Base-by-base conservation (phyloP, 1,140 invertebrate genomes). In the Aricia agestis region DNA sequence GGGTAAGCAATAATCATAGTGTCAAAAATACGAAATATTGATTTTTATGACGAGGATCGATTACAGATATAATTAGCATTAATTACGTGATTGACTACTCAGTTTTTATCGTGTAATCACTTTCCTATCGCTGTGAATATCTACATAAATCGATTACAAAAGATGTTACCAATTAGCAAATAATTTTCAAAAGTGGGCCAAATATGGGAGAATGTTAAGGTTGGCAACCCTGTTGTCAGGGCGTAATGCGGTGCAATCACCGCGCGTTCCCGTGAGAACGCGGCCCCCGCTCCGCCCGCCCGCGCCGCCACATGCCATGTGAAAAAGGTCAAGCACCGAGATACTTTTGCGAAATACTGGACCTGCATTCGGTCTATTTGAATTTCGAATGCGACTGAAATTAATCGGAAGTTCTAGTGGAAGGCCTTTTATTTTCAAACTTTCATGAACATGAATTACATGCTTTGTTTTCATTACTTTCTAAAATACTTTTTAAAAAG, bases 181-280 rank as follows among this genome's bases (percentile, higher is more conserved):
- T 13, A 15, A 36, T 52, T 52, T 52, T 52, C 13, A 52, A 52
- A 52, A 52, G 45, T 63, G 10, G 59, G 59, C 59, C 17, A 63
- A 18, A 63, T 63, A 1, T 25, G 59, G 18, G 17, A 31, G 59
- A 17, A 31, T 31, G 18, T 61, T 18, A 61, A 42, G 58, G 59
- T 75, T 76, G 71, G 76, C 83, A 78, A 80, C 81, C 78, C 77
- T 79, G 75, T 82, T 13, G 58, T 78, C 80, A 79, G 77, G 73
- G 78, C 82, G 78, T 84, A 87, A 81, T 82, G 83, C 82, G 77
- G 85, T 83, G 85, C 84, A 85, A 86, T 86, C 87, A 83, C 80
- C 82, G 79, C 68, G 80, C 83, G 88, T 90, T 90, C 88, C 88
- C 88, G 88, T 90, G 88, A 89, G 88, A 90, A 90, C 84, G 80